Evolutionary conservation across 2,888 invertebrate species (phyloP), one percentile per base, ranked within the genome.

Genomic region (Tetheella fluctuosa): DNA sequence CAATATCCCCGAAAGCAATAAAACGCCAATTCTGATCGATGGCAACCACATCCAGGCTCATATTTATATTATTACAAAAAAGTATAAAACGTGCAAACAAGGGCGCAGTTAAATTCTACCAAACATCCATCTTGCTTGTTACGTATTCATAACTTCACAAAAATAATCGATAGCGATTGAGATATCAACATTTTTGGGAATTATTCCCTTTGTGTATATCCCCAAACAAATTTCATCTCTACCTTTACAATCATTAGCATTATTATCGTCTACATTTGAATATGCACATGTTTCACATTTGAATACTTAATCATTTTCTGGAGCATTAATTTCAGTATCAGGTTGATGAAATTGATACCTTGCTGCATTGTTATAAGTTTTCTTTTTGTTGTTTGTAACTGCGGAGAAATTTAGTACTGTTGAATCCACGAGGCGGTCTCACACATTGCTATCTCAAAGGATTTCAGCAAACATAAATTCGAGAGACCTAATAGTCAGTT

Each of bases 81-180:
- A 23, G 25, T 39, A 28, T 56, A 58, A 53, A 58, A 60, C 10
- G 48, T 30, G 20, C 42, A 63, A 58, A 61, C 65, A 64, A 61
- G 61, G 59, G 64, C 57, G 64, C 76, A 76, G 69, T 65, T 76
- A n/a, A n/a, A 39, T 6, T 39, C n/a, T 80, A 80, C 77, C 83
- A 84, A 83, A 85, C 82, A 85, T 76, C 64, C 69, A 73, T 81
- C 73, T 73, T 76, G 79, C 80, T 82, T 64, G 79, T 84, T 82
- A 83, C 79, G 73, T 67, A 75, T 71, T 74, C 83, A 79, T 88
- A 86, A 85, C 86, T 87, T 79, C 67, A 64, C 79, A 58, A 74
- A 74, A 80, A 84, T 82, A 83, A 83, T 81, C 76, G 78, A 75
- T 74, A 73, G 73, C 80, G 81, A 89, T 89, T 88, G 86, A 89